These are phyloP conservation scores for Eidolon helvum DNA, from an alignment of 2,113 vertebrate genomes.

Conservation along the genomic window DNA sequence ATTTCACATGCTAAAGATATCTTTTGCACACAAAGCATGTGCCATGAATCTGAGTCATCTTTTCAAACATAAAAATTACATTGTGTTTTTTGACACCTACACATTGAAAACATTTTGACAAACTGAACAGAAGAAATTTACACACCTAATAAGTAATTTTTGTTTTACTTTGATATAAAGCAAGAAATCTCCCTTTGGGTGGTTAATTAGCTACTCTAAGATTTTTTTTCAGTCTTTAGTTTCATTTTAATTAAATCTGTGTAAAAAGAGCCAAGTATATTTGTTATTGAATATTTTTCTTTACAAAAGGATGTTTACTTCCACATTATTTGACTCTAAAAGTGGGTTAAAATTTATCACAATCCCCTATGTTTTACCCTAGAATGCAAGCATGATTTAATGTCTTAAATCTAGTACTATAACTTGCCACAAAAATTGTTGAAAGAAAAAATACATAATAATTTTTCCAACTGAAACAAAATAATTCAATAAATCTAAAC, in stretches of 20 bases:
- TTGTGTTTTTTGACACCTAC: neutral
- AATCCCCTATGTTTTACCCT: neutral
- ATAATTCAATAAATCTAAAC: neutral
- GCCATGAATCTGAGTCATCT: neutral
- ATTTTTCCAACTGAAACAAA: neutral
- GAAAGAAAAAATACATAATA: neutral
- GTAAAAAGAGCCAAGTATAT: neutral
- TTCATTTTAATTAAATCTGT: neutral
- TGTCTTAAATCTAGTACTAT: neutral
- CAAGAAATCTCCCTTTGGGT: neutral
- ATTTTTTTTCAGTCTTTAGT: neutral
- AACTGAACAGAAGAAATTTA: neutral
- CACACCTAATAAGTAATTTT: neutral
- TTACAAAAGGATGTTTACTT: neutral
- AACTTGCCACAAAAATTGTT: neutral
- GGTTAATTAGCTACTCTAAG: neutral
- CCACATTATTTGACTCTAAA: neutral
- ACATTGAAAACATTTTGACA: neutral
- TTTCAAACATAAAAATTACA: neutral
- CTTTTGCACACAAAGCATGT: neutral
- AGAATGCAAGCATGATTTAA: neutral
- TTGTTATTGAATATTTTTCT: neutral
- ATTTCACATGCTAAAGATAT: neutral
- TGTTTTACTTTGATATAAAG: neutral
- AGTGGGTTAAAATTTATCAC: neutral